Evolutionary conservation across 2,113 vertebrate genomes (phyloP), one percentile per base, ranked within the genome.

Genomic region (Pseudorasbora parva): DNA sequence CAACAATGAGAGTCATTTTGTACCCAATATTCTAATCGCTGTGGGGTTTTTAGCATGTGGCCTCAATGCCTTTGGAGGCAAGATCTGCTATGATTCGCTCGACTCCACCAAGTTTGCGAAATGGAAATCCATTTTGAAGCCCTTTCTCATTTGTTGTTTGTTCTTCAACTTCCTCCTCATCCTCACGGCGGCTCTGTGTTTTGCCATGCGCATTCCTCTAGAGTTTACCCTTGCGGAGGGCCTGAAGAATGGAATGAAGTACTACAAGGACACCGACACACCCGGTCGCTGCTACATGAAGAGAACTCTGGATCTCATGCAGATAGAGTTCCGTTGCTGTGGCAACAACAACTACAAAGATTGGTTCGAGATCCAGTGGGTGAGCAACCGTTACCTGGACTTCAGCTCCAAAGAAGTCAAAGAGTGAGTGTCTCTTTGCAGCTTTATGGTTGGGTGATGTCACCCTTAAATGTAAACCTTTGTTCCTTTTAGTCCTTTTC

Each of bases 361-460:
- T 74, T 99, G 98, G 98, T 99, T 99, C 2, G 98, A 99, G 93
- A 96, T 99, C 72, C 98, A 99, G 90, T 99, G 98, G 98, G 96
- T 99, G 92, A 99, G 98, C 95, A 98, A 99, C 91, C 94, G 98
- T 81, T 99, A 99, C 86, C 92, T 99, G 92, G 97, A 99, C 91
- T 99, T 99, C 90, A 95, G 96, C 88, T 92, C 98, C 60, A 99
- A 99, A 82, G 96, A 97, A 91, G 98, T 99, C 84, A 98, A 96
- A 96, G 98, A 99, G 98, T 99, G 93, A 99, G 98, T 97, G 57
- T 66, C 43, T 78, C 19, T 73, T 56, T 9, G 41, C 33, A 47
- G 30, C 72, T 41, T 45, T 49, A 25, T 17, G 4, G 71, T 77
- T 4, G 73, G 57, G 23, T 19, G 21, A 73, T 25, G 3, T 37